A percentile compares a stretch with the other conserved stretches of the same genome.
Conservation (phyloP, 2,797 vertebrate species). For the Catostomus latipinnis region DNA sequence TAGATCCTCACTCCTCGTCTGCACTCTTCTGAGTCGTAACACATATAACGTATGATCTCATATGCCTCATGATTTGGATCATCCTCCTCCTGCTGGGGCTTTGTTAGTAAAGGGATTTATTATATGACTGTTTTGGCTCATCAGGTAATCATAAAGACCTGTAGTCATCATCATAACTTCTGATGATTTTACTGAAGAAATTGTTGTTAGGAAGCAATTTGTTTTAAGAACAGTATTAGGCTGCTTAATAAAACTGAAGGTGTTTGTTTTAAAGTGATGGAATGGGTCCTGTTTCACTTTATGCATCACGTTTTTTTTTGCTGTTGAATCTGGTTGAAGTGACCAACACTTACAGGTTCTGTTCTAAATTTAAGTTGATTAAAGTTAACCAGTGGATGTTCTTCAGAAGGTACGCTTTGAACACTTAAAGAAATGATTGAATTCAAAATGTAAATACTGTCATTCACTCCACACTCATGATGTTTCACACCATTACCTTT, state of each 20-base stretch:
- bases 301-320: neutral
- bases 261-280: neutral
- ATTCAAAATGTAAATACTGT: too few relatives aligned
- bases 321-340: too few relatives aligned
- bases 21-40: too few relatives aligned
- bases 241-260: neutral
- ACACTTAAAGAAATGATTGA: too few relatives aligned
- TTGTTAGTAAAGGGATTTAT: conserved; percentile 5
- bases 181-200: conserved; percentile 3
- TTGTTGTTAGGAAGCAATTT: neutral
- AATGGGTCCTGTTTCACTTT: neutral
- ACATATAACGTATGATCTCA: conserved; percentile 53
- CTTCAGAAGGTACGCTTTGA: too few relatives aligned
- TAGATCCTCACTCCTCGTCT: too few relatives aligned
- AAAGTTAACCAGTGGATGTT: neutral
- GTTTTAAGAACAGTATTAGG: neutral
- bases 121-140: conserved; percentile 33
- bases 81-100: conserved; percentile 24
- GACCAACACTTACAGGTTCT: too few relatives aligned
- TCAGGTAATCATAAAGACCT: conserved; percentile 3
- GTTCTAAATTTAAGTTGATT: too few relatives aligned
- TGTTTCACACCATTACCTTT: too few relatives aligned
- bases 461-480: too few relatives aligned
- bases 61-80: conserved; percentile 31
- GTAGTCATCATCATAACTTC: neutral